Evolutionary conservation across 2,888 invertebrate genomes (phyloP), one percentile per base, ranked within the genome.

Genomic region (Ecliptopera silaceata): DNA sequence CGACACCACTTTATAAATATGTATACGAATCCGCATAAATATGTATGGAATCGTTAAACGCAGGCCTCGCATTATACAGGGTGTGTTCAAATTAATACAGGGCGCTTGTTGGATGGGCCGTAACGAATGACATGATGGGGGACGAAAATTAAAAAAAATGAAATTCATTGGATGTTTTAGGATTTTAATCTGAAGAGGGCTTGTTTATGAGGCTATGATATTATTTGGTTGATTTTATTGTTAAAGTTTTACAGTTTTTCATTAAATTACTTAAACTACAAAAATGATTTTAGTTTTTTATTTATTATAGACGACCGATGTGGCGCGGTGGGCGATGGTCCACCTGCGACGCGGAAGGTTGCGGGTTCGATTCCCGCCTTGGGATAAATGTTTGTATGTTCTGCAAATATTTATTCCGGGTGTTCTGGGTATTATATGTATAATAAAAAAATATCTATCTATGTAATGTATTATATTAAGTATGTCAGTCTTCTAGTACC

Each of bases 1-100:
- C 61, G 52, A 56, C 60, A 57, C 53, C 53, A 56, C 59, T 59
- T 53, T 59, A 66, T 66, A 64, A 66, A 66, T 66, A 66, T 66
- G 60, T 62, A 64, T 65, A 43, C 47, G 41, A 39, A 46, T 48
- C 55, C 42, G 55, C 60, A 66, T 66, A 63, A 65, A 66, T 66
- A 66, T 66, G 66, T 66, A 66, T 66, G 59, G 59, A 61, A 61
- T 49, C 66, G 66, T 66, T 65, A 66, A 63, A 59, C 63, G 63
- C 66, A 66, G 65, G 59, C 66, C 61, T 65, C 61, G 54, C 56
- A 65, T 66, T 65, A 66, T 66, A 65, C 65, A 48, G 65, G 52
- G 54, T 62, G 58, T 66, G 66, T 63, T 66, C 44, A 59, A 63
- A 66, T 66, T 66, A 66, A 66, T 66, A 66, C 64, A 61, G 65